Base-by-base conservation (phyloP, 1,140 invertebrate genomes). In the Ruditapes philippinarum region DNA sequence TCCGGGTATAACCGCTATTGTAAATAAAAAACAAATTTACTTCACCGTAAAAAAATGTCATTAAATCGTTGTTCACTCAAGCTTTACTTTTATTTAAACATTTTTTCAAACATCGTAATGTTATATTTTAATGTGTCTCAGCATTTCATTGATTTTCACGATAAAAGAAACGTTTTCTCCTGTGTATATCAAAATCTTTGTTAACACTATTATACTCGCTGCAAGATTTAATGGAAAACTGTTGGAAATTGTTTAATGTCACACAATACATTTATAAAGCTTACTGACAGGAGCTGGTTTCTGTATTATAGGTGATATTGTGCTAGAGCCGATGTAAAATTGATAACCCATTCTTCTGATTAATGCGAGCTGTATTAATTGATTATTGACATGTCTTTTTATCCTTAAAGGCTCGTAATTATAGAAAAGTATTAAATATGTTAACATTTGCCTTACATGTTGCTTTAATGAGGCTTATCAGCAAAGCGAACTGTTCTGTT, bases 101-200 rank as follows among this genome's bases (percentile, higher is more conserved):
- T 33, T 70, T 38, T 70, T 33, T n/a, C n/a, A n/a, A 38, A 70
- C 19, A 31, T 70, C 38, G 65, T 70, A 70, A 70, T 70, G 36
- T 17, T 70, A 70, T 70, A 70, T 70, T 70, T 70, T 70, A 40
- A 70, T 70, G 65, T 70, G n/a, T n/a, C n/a, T n/a, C n/a, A 70
- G 38, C 31, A 38, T 70, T 5, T 38, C 65, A 70, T 70, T 70
- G 65, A 70, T 70, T 70, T 70, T 40, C n/a, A n/a, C n/a, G 33
- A 11, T 31, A 70, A 38, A 70, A 38, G 65, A 70, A 33, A 70
- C 1, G 38, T 70, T 70, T 38, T 70, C 33, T 70, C 33, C 42
- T 45, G 65, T 70, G 33, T 70, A 38, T 36, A n/a, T n/a, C n/a
- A n/a, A n/a, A n/a, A n/a, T n/a, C n/a, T n/a, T n/a, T n/a, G 14